Base-by-base conservation (phyloP, 2,888 invertebrate species). In the Agriopis aurantiaria region DNA sequence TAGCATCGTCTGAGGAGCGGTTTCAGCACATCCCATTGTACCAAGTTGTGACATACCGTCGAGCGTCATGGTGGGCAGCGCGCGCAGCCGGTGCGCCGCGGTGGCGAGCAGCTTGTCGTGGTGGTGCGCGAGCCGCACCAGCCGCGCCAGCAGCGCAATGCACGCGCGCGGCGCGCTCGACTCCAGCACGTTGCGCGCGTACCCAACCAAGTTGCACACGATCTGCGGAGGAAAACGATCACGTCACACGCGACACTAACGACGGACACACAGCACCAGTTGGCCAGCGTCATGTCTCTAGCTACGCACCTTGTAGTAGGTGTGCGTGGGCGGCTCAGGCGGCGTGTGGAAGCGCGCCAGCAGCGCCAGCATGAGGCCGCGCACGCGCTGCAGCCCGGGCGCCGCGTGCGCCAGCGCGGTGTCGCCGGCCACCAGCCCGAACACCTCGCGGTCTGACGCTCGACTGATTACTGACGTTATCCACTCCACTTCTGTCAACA, bases 381-480 rank as follows among this genome's bases (percentile, higher is more conserved):
- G 97, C 71, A 98, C 92, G 2, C 97, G 95, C 79, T 95, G 95
- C 14, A 97, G 88, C 80, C 96, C 95, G 0, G 64, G 63, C 68
- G 64, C 68, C 11, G 68, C 68, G 59, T 41, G 75, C 78, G 92
- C 92, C 75, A 95, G 90, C 52, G 92, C 85, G 14, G 89, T 83
- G 76, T 89, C 91, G 52, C 79, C 80, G 17, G 76, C 75, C 73
- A 85, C 81, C 77, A 85, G 78, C 46, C 87, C 90, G 84, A 85
- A 82, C 80, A 90, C 89, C 65, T 89, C 93, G 76, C 88, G 95
- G 87, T 95, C 95, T 12, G 97, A 96, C 3, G 97, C 96, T 73
- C 97, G 95, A 0, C 96, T 96, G 72, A 97, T 95, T 33, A 97
- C 96, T 0, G 96, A 96, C 0, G 98, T 98, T 3, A 98, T 92